A percentile compares a stretch with the other conserved stretches of the same genome.
phyloP scores from a whole-genome alignment of 2,888 invertebrate genomes.

The Bibio marci region DNA sequence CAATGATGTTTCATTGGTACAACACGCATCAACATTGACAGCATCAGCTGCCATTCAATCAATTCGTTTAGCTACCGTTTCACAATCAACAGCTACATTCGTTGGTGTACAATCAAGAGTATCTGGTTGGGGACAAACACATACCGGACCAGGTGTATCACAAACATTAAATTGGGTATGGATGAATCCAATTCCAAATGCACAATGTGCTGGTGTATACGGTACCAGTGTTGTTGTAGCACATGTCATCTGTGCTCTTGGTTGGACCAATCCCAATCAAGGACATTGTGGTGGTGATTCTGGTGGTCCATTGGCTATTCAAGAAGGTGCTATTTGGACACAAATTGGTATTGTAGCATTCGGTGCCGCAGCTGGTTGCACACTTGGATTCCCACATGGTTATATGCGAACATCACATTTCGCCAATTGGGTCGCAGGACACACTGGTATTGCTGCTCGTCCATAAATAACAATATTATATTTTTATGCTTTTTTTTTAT shows the following conservation, averaged over 20 bases:
- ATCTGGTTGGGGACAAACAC: conserved; percentile 2
- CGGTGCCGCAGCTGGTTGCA: background rate
- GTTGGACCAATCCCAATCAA: background rate
- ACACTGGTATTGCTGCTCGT: background rate
- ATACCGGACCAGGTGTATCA: background rate
- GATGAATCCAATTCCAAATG: background rate
- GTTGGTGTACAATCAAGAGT: background rate
- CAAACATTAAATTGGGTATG: background rate
- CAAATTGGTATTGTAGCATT: conserved; percentile 2
- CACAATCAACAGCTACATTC: background rate
- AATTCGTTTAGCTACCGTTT: background rate
- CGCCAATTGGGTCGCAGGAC: background rate
- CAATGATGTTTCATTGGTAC: conserved; percentile 1
- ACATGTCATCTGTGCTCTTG: background rate
- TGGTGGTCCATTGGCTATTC: conserved; percentile 1
- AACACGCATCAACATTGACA: background rate
- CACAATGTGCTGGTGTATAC: background rate
- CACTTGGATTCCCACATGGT: background rate
- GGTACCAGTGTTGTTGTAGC: background rate
- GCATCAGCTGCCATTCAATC: background rate
- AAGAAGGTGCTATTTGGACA: background rate
- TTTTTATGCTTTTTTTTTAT: too few relatives aligned
- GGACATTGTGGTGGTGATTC: conserved; percentile 3
- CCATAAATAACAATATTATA: background rate
- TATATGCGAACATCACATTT: conserved; percentile 1